phyloP scores from a whole-genome alignment of 2,797 vertebrate species.

The Premnoplex brunnescens region DNA sequence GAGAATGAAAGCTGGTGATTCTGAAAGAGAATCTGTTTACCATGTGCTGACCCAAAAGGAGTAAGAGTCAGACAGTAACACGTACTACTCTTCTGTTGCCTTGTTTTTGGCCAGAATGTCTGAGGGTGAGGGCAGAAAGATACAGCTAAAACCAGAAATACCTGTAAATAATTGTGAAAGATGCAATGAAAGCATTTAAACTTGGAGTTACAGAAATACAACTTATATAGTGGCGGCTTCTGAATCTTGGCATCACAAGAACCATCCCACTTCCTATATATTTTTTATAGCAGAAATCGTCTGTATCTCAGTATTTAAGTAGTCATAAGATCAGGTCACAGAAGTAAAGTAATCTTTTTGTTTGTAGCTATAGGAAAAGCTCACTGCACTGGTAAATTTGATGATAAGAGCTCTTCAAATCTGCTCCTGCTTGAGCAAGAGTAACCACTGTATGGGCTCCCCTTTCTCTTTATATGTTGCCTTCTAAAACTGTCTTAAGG shows the following conservation, averaged over 20 bases:
- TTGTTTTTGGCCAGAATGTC: not conserved
- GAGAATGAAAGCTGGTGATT: not conserved
- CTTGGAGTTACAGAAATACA: not conserved
- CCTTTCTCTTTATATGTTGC: not conserved
- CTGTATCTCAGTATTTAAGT: not conserved
- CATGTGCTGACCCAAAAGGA: not conserved
- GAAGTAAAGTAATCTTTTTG: not conserved
- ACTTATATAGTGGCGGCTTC: not conserved
- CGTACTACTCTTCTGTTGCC: not conserved
- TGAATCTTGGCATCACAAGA: not conserved
- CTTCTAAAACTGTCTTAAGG: not conserved
- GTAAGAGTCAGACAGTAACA: not conserved
- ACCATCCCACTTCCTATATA: not conserved
- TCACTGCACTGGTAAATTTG: not conserved
- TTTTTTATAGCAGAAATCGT: not conserved
- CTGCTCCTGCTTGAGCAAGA: not conserved
- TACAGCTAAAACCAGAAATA: constrained; percentile 13
- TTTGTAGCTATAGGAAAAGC: not conserved
- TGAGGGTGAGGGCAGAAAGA: not conserved
- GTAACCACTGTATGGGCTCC: not conserved
- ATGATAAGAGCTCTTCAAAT: not conserved
- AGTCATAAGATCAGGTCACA: not conserved
- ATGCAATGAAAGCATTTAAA: not conserved
- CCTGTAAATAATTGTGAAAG: constrained; percentile 21
- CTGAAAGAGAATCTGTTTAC: not conserved